These are phyloP conservation scores for Sinocyclocheilus grahami DNA, from an alignment of 2,113 vertebrate species.

Conservation along the genomic window DNA sequence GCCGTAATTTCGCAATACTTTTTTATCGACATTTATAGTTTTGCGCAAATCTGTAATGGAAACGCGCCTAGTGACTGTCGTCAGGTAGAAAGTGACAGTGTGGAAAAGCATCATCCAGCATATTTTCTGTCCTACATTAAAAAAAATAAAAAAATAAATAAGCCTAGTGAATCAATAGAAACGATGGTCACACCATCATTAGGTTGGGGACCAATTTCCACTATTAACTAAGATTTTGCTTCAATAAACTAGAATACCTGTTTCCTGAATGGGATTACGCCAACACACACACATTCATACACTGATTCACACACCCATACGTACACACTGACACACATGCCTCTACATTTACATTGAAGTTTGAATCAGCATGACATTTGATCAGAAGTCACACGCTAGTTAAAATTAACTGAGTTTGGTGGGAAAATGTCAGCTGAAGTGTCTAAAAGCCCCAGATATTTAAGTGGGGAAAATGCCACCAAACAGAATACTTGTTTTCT, in stretches of 20 bases:
- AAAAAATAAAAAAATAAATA: neutral
- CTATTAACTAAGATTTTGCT: too few relatives aligned
- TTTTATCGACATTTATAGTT: too few relatives aligned
- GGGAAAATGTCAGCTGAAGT: neutral
- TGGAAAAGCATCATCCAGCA: neutral
- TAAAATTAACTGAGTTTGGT: neutral
- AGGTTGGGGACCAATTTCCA: too few relatives aligned
- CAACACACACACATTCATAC: slow-evolving; percentile 21
- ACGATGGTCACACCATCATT: too few relatives aligned
- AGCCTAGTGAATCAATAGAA: neutral
- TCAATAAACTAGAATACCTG: slow-evolving; percentile 48
- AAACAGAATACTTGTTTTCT: neutral
- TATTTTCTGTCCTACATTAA: neutral
- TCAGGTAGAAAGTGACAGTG: neutral
- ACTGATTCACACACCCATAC: slow-evolving; percentile 38
- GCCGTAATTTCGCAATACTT: too few relatives aligned
- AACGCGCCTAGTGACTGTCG: neutral
- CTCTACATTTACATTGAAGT: slow-evolving; percentile 9
- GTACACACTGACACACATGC: slow-evolving; percentile 16
- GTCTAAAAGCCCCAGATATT: neutral
- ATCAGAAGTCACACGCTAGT: neutral
- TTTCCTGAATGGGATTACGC: slow-evolving; percentile 59
- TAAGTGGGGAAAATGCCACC: neutral
- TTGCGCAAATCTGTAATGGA: too few relatives aligned
- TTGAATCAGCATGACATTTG: neutral